Percentiles rank a stretch among this genome's conserved stretches.
Conservation (phyloP, 2,113 vertebrate genomes). For the Mustelus asterias region DNA sequence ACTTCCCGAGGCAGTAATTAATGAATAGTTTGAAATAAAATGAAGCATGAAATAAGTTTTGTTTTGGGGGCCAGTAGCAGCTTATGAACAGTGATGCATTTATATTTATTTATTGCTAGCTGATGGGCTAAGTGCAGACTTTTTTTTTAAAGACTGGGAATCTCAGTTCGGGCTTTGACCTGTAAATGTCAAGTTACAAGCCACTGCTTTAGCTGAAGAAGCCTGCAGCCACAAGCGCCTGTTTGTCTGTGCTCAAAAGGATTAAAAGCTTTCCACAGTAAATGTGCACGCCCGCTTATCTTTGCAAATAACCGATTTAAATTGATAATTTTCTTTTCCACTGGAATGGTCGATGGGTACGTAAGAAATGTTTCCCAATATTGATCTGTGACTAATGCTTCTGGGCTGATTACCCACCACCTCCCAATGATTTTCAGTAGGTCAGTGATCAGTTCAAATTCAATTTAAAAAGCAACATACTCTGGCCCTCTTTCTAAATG, state of each 20-base stretch:
- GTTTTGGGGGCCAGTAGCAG: not conserved
- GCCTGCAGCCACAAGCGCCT: not conserved
- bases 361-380: not conserved
- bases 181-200: not conserved
- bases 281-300: not conserved
- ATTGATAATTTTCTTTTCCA: not conserved
- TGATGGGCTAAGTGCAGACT: not conserved
- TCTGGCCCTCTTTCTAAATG: not conserved
- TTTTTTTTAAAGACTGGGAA: not conserved
- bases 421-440: not conserved
- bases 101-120: not conserved
- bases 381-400: not conserved
- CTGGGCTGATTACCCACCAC: not conserved
- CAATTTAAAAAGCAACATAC: not conserved
- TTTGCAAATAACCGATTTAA: not conserved
- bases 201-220: not conserved
- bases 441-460: slow-evolving; percentile 4
- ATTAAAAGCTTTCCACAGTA: not conserved
- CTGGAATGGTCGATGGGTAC: not conserved
- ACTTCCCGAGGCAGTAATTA: not conserved
- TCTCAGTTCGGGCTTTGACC: not conserved
- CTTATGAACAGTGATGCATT: not conserved
- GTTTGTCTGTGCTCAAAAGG: not conserved
- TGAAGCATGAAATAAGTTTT: not conserved
- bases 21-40: not conserved